phyloP scores from a whole-genome alignment of 2,797 vertebrate genomes.

The Syncerus caffer region DNA sequence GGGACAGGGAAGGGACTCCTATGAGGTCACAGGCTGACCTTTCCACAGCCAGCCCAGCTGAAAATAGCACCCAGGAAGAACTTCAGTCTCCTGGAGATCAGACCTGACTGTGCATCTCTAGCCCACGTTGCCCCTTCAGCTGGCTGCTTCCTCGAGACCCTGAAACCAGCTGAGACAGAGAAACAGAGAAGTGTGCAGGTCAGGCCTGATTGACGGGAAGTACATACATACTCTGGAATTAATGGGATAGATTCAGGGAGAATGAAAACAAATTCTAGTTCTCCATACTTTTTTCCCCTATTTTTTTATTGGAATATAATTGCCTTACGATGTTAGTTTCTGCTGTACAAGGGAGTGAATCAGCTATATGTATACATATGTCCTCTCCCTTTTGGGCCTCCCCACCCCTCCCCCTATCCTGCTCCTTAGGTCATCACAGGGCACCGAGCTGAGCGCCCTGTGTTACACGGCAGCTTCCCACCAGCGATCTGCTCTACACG shows the following conservation, averaged over 20 bases:
- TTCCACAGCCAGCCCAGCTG: neutral
- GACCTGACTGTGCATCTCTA: neutral
- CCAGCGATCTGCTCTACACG: accelerated
- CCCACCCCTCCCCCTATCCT: neutral
- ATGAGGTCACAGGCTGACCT: neutral
- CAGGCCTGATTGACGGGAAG: neutral
- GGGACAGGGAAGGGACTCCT: neutral
- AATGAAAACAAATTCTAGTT: neutral
- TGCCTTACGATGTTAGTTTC: neutral
- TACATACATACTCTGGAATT: neutral
- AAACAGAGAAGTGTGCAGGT: neutral
- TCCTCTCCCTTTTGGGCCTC: neutral
- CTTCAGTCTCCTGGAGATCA: neutral
- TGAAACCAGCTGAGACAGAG: neutral
- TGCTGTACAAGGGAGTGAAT: neutral
- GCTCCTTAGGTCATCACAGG: neutral
- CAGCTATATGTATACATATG: neutral
- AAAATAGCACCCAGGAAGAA: neutral
- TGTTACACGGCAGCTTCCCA: neutral
- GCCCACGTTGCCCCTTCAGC: neutral
- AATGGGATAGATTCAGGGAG: neutral
- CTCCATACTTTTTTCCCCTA: neutral
- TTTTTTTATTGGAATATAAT: neutral
- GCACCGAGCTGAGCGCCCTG: neutral
- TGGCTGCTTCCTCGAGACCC: neutral